Percentiles rank a stretch among this genome's conserved stretches.
Evolutionary conservation across 2,888 invertebrate species (phyloP).

Genomic region (Spilarctia lutea): DNA sequence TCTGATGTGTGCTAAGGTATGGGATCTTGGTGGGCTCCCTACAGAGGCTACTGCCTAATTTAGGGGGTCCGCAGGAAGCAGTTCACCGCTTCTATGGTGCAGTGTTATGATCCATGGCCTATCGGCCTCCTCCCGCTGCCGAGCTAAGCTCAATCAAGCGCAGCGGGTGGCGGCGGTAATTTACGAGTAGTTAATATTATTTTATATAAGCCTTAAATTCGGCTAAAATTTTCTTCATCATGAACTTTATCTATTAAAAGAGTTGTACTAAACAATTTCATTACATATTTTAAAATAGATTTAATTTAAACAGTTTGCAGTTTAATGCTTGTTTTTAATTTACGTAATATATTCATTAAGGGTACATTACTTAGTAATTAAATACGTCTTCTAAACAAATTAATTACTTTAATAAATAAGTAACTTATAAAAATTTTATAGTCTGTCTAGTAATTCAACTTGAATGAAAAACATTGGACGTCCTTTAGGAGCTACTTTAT

Average conservation of each 20-base stretch:
- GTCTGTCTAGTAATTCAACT: background rate
- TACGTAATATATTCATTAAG: background rate
- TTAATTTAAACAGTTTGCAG: conserved; percentile 9
- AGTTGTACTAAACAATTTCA: conserved; percentile 11
- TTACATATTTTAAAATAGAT: conserved; percentile 17
- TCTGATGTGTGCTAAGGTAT: too few relatives aligned
- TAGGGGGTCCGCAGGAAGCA: too few relatives aligned
- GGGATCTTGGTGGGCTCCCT: too few relatives aligned
- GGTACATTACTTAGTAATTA: background rate
- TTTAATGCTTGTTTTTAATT: background rate
- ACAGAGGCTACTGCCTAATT: too few relatives aligned
- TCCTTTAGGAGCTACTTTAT: background rate
- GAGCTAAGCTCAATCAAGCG: too few relatives aligned
- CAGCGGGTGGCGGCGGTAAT: too few relatives aligned
- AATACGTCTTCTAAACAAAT: background rate
- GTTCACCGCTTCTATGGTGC: too few relatives aligned
- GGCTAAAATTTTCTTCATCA: background rate
- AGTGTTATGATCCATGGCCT: too few relatives aligned
- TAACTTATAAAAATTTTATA: background rate
- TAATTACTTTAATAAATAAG: background rate
- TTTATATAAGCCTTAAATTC: background rate
- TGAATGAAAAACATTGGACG: background rate
- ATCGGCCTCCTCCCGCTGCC: too few relatives aligned
- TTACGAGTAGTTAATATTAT: background rate
- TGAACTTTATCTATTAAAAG: conserved; percentile 23